Conservation (phyloP, 2,113 vertebrate species). For the Abramis brama region DNA sequence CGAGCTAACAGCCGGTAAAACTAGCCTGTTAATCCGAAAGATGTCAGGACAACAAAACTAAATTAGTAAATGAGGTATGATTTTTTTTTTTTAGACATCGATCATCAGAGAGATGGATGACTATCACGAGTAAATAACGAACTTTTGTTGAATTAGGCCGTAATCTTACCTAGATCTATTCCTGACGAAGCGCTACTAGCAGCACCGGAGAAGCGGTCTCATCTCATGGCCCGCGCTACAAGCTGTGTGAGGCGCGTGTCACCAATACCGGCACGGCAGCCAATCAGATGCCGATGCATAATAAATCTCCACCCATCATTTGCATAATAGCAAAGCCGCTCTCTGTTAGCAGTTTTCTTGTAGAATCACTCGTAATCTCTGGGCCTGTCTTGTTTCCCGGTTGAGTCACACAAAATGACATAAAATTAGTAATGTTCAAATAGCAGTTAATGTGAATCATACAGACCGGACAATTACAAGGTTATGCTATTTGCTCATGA, state of each 20-base stretch:
- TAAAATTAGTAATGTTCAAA: background rate
- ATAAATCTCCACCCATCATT: conserved; percentile 30
- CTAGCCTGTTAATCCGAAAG: background rate
- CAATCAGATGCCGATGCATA: conserved; percentile 30
- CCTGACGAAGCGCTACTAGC: conserved; percentile 35
- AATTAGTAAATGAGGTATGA: too few species aligned
- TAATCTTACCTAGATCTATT: conserved; percentile 24
- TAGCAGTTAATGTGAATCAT: background rate
- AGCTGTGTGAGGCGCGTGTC: conserved; percentile 34
- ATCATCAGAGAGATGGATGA: background rate
- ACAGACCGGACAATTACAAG: background rate
- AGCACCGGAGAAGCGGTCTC: conserved; percentile 34
- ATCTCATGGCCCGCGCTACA: conserved; percentile 42
- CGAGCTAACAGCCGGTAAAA: conserved; percentile 34
- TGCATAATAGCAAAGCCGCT: background rate
- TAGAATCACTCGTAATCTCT: too few species aligned
- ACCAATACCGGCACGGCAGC: conserved; percentile 47
- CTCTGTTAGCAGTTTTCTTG: too few species aligned
- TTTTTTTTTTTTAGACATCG: background rate
- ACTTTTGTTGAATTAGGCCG: background rate
- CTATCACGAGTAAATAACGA: background rate
- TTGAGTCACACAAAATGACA: background rate
- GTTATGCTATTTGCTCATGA: background rate
- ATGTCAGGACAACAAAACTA: background rate
- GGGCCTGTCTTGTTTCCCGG: background rate